Base-by-base conservation (phyloP, 2,797 vertebrate genomes). In the Etheostoma perlongum region DNA sequence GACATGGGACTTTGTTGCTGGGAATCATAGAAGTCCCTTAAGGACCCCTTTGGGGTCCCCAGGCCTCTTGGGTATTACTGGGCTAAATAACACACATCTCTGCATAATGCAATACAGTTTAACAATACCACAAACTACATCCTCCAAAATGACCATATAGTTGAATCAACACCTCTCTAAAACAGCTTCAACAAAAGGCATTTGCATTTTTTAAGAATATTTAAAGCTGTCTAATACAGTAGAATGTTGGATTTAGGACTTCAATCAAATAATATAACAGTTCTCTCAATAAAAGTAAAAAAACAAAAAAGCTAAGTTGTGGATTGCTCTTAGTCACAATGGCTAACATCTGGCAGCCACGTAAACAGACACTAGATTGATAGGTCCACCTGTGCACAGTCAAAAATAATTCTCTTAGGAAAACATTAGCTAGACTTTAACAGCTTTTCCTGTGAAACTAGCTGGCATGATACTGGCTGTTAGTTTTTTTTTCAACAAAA, bases 351-450 rank as follows among this genome's bases (percentile, higher is more conserved):
- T 95, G 94, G 91, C 86, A 87, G 84, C 70, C 65, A 42, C 85
- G 85, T 87, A 92, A 93, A 90, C 85, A 93, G 85, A 76, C 55
- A 72, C 21, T 40, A 82, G 93, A 95, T 94, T 94, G 92, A 95
- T 93, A 73, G 92, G 83, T 88, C 90, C 94, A 94, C 91, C 94
- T 95, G 94, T 79, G 90, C 85, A 67, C 86, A 92, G 84, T 91
- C 88, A 90, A 86, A 83, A 78, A 74, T 54, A 67, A 88, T 78
- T 84, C 92, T 90, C 90, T 36, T 5, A 84, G 92, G 91, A 90
- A 79, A 81, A 75, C 76, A 74, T 85, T 48, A 78, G 76, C 72
- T 85, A 80, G 85, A 87, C 84, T 86, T 84, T 51, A 79, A 76
- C 84, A 90, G 81, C 58, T 85, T 87, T 84, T 74, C 75, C 69